Evolutionary conservation across 1,140 invertebrate genomes (phyloP).

Genomic region (Copidosoma floridanum): DNA sequence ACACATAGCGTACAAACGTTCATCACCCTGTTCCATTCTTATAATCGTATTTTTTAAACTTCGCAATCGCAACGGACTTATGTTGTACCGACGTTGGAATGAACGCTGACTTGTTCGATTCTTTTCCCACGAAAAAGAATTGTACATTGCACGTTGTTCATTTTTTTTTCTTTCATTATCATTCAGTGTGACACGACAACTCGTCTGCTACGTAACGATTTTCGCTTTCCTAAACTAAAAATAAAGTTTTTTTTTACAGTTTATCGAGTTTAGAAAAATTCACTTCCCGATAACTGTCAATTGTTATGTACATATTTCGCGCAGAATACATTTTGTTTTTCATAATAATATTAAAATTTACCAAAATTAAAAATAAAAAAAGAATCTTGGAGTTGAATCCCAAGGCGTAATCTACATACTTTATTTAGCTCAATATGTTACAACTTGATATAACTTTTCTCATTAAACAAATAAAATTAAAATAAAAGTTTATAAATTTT

Average conservation of each 20-base stretch:
- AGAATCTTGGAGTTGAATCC: neutral
- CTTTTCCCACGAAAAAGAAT: slow-evolving; percentile 20
- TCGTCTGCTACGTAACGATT: slow-evolving; percentile 14
- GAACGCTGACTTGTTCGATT: slow-evolving; percentile 31
- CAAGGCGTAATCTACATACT: slow-evolving; percentile 22
- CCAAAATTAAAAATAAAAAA: slow-evolving; percentile 26
- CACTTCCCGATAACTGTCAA: slow-evolving; percentile 7
- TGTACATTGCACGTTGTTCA: slow-evolving; percentile 20
- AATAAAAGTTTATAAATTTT: slow-evolving; percentile 29
- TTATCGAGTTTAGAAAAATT: slow-evolving; percentile 13
- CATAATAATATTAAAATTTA: slow-evolving; percentile 22
- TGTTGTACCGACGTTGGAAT: slow-evolving; percentile 27
- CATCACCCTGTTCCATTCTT: slow-evolving; percentile 20
- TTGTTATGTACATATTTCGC: slow-evolving; percentile 26
- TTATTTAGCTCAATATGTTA: slow-evolving; percentile 22
- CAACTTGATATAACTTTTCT: slow-evolving; percentile 18
- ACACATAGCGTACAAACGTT: slow-evolving; percentile 17
- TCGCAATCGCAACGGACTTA: slow-evolving; percentile 9
- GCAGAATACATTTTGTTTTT: slow-evolving; percentile 19
- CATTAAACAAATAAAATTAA: slow-evolving; percentile 24
- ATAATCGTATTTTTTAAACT: slow-evolving; percentile 13
- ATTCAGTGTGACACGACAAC: slow-evolving; percentile 9
- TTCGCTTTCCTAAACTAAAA: slow-evolving; percentile 25
- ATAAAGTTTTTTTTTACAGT: slow-evolving; percentile 16
- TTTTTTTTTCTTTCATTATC: too few species aligned